phyloP scores from a whole-genome alignment of 1,140 invertebrate species.

The Chymomyza costata region DNA sequence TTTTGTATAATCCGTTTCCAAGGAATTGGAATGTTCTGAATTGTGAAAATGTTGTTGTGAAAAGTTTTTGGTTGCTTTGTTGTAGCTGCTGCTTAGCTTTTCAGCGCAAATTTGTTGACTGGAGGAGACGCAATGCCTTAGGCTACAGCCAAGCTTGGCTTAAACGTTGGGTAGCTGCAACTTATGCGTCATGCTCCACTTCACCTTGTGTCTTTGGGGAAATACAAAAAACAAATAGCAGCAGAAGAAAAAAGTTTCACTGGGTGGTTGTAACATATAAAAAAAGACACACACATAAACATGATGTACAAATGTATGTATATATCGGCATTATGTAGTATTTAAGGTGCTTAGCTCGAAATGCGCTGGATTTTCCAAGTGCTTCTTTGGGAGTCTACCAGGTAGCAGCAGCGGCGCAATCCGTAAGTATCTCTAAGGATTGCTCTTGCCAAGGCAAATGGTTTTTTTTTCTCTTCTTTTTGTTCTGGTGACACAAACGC shows the following conservation, averaged over 20 bases:
- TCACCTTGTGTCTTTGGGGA: conserved; percentile 30
- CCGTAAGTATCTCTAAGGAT: no score
- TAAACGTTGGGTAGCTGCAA: background rate
- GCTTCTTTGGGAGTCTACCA: conserved; percentile 25
- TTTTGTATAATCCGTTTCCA: no score
- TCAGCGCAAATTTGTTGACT: no score
- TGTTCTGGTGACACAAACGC: conserved; percentile 7
- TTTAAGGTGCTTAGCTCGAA: conserved; percentile 47
- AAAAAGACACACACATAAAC: no score
- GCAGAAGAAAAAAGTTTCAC: background rate
- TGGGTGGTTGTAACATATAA: no score
- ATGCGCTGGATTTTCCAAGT: conserved; percentile 44
- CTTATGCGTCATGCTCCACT: conserved; percentile 19
- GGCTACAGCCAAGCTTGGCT: conserved; percentile 2
- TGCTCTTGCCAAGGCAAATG: background rate
- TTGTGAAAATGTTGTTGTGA: conserved; percentile 17
- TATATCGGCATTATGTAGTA: conserved; percentile 63
- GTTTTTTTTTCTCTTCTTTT: conserved; percentile 14
- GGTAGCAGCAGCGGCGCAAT: conserved; percentile 7
- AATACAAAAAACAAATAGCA: conserved; percentile 21
- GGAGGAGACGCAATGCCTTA: no score
- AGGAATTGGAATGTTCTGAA: no score
- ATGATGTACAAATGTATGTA: conserved; percentile 25
- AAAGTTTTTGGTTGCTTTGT: conserved; percentile 35
- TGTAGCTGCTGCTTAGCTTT: conserved; percentile 35